phyloP scores from a whole-genome alignment of 2,797 vertebrate genomes.

The Eulemur coronatus region DNA sequence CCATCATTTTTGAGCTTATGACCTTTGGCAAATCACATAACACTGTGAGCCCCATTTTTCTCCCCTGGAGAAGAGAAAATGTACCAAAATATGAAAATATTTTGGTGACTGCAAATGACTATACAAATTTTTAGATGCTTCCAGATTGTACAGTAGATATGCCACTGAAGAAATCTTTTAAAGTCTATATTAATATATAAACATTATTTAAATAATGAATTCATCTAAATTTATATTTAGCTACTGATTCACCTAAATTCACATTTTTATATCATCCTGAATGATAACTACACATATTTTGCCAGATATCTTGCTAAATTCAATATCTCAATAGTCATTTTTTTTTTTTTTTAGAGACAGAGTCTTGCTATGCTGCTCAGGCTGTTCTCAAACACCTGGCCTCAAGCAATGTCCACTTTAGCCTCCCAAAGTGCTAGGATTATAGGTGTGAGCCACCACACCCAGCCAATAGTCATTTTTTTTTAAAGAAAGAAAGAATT shows the following conservation, averaged over 20 bases:
- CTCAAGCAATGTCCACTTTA: neutral
- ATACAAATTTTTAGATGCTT: neutral
- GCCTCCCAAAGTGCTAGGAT: neutral
- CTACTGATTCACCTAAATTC: neutral
- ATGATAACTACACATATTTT: neutral
- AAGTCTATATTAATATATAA: neutral
- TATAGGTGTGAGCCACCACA: neutral
- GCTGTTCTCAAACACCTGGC: neutral
- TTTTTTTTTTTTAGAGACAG: neutral
- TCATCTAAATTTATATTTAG: neutral
- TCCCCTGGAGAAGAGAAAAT: neutral
- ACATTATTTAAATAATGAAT: neutral
- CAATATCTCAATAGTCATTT: neutral
- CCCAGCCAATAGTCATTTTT: neutral
- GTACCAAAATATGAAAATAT: conserved; percentile 28
- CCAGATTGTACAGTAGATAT: neutral
- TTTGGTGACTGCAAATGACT: neutral
- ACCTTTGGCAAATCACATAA: conserved; percentile 10
- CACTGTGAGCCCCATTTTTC: neutral
- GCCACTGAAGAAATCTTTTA: neutral
- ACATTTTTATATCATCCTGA: neutral
- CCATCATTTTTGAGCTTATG: conserved; percentile 2
- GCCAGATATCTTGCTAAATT: neutral
- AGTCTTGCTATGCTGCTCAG: neutral
- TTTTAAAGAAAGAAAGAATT: neutral